phyloP scores from a whole-genome alignment of 2,797 vertebrate genomes.

The Eidolon dupreanum region DNA sequence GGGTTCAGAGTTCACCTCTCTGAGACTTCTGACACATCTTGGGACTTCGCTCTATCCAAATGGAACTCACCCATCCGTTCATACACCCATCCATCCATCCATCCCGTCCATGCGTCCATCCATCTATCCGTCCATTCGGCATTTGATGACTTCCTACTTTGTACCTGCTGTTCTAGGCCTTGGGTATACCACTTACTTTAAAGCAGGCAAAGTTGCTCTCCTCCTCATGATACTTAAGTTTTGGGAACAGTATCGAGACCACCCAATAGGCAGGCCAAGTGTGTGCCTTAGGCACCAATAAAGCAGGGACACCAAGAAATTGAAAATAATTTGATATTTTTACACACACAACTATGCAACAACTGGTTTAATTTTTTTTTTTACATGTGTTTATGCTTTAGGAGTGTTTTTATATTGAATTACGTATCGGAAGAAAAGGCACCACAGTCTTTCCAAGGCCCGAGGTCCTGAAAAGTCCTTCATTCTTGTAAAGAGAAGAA shows the following conservation, averaged over 20 bases:
- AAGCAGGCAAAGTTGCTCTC: background rate
- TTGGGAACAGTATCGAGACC: background rate
- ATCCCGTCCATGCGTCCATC: background rate
- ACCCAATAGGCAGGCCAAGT: background rate
- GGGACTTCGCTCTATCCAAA: background rate
- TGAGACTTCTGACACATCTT: background rate
- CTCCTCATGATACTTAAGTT: background rate
- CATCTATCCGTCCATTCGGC: background rate
- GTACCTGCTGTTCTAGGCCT: background rate
- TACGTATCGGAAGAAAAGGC: background rate
- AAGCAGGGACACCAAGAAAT: background rate
- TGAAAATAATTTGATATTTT: background rate
- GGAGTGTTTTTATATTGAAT: background rate
- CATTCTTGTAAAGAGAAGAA: background rate
- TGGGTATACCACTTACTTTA: background rate
- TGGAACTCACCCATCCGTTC: background rate
- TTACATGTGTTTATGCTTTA: background rate
- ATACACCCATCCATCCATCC: too few species aligned
- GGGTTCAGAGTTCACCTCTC: background rate
- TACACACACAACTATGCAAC: background rate
- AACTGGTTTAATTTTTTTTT: background rate
- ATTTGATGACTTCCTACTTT: background rate
- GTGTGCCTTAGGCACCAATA: background rate
- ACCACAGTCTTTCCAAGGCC: background rate
- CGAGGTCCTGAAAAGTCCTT: background rate